Evolutionary conservation across 53 echinoderm and acorn worm genomes (phyloP).

Genomic region (Echinarachnius parma): DNA sequence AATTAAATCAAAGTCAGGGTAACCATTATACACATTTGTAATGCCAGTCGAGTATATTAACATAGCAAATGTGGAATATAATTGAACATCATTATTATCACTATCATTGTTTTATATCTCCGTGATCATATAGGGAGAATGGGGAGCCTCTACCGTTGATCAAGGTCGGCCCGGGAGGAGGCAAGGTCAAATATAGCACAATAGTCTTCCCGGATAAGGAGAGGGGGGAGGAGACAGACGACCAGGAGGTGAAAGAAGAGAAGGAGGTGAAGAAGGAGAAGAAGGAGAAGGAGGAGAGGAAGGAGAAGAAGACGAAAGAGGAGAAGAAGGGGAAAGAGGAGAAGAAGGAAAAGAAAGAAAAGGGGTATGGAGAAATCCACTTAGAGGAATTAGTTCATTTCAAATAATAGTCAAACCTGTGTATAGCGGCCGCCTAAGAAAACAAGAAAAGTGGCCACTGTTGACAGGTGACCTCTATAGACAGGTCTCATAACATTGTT

Average conservation of each 20-base stretch:
- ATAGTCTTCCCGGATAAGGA: conserved; percentile 39
- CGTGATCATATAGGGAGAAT: conserved; percentile 30
- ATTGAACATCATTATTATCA: not conserved
- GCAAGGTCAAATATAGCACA: conserved; percentile 43
- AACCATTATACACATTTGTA: no score
- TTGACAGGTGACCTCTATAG: no score
- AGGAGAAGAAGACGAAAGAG: not conserved
- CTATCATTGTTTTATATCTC: not conserved
- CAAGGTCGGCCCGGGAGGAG: conserved; percentile 25
- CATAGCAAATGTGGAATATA: no score
- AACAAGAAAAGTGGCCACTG: no score
- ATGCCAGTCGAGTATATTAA: no score
- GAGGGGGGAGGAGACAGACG: not conserved
- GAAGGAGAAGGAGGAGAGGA: not conserved
- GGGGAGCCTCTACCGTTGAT: conserved; percentile 34
- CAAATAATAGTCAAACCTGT: no score
- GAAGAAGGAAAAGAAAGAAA: not conserved
- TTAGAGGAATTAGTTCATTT: not conserved
- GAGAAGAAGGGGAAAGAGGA: not conserved
- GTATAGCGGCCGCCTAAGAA: no score
- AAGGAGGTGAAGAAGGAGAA: conserved; percentile 4
- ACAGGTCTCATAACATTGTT: no score
- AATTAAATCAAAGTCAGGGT: no score
- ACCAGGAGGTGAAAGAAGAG: not conserved
- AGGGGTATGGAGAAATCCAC: not conserved